A percentile compares a stretch with the other conserved stretches of the same genome.
Conservation (phyloP, 2,888 invertebrate genomes). For the Scrobipalpa costella region DNA sequence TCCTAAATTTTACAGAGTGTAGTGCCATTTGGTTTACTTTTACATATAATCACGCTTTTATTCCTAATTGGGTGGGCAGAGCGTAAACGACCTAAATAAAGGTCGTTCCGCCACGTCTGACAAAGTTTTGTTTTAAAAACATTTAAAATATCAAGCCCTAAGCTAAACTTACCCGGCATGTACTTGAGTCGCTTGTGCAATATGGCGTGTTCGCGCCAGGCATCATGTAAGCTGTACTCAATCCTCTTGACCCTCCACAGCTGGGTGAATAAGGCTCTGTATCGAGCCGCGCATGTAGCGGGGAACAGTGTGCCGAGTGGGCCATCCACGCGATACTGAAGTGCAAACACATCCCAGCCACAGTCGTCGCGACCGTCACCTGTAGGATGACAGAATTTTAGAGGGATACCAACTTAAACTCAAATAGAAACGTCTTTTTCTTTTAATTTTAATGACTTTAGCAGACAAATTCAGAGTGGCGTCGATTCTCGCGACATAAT, state of each 20-base stretch:
- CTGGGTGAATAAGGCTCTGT: conserved; percentile 92
- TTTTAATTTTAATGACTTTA: too few relatives aligned
- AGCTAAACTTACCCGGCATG: conserved; percentile 81
- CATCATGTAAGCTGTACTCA: conserved; percentile 90
- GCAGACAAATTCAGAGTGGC: too few relatives aligned
- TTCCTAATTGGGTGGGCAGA: too few relatives aligned
- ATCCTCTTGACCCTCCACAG: conserved; percentile 95
- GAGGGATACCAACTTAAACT: too few relatives aligned
- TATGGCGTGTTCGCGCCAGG: conserved; percentile 91
- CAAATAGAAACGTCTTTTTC: too few relatives aligned
- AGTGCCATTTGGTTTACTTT: too few relatives aligned
- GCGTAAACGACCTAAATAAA: too few relatives aligned
- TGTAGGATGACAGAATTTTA: conserved; percentile 31
- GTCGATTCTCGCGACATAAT: too few relatives aligned
- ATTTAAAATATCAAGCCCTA: too few relatives aligned
- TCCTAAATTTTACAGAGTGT: too few relatives aligned
- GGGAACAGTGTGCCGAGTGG: conserved; percentile 93
- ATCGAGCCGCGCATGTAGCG: conserved; percentile 85
- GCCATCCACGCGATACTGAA: conserved; percentile 93
- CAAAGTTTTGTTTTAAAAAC: too few relatives aligned
- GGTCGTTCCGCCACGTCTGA: conserved; percentile 94
- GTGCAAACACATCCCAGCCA: conserved; percentile 94
- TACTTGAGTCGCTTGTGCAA: conserved; percentile 85
- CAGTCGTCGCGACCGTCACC: conserved; percentile 84
- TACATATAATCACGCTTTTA: too few relatives aligned